Base-by-base conservation (phyloP, 2,888 invertebrate genomes). In the Oscheius myriophilus region DNA sequence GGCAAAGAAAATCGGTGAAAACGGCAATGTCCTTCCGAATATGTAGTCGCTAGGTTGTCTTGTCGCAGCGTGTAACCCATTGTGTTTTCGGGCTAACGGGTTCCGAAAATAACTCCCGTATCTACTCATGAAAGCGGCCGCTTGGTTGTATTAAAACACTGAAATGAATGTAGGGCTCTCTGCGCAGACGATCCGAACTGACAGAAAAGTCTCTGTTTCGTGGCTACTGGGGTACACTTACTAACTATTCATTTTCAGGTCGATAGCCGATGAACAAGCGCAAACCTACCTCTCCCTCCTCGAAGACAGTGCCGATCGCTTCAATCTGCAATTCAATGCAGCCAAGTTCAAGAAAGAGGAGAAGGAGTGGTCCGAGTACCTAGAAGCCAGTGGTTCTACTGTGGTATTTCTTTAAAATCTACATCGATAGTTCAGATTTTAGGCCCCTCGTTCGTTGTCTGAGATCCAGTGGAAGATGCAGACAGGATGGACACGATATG, bases 401-500 rank as follows among this genome's bases (percentile, higher is more conserved):
- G 23, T 16, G 16, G 54, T 54, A n/a, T 39, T 58, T 18, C 49
- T 39, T 51, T 49, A 33, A 18, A 42, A 25, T 7, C 25, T 16
- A 0, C 45, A 51, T n/a, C 9, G 42, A 11, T 14, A 16, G 9
- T 43, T 18, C 25, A n/a, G 2, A 21, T 9, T 45, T 16, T 43
- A 21, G 51, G 39, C 7, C 41, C 76, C 42, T 70, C 79, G 62
- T 54, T 57, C 45, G 11, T 21, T 46, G 25, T 14, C 14, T 11
- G 26, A 49, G 6, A 49, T 61, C 11, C 33, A 72, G 16, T 82
- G 82, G 82, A 2, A 41, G 6, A 70, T 74, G 16, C 39, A 58
- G 23, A 64, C 72, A 2, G 84, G 83, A n/a, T 84, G 84, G 84
- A 80, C 79, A 2, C 59, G 73, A 25, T 84, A 84, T 58, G 73